Conservation (phyloP, 2,888 invertebrate genomes). For the Diloba caeruleocephala region DNA sequence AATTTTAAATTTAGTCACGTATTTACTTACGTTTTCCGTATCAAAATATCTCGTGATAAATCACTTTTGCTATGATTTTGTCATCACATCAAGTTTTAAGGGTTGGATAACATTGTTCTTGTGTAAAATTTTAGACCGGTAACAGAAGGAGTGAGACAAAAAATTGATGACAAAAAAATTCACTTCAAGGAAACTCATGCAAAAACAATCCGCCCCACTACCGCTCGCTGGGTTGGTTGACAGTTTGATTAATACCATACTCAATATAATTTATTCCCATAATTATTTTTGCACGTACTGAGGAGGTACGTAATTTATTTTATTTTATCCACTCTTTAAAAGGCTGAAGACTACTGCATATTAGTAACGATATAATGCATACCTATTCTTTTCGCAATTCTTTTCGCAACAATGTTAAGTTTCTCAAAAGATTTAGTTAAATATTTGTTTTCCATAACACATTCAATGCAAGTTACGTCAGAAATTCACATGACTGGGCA, state of each 20-base stretch:
- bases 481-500: no score
- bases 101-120: slow-evolving; percentile 39
- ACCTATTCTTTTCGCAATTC: no score
- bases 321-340: no score
- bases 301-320: no score
- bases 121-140: slow-evolving; percentile 41
- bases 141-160: slow-evolving; percentile 50
- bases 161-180: slow-evolving; percentile 51
- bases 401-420: no score
- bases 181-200: slow-evolving; percentile 63
- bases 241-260: slow-evolving; percentile 51
- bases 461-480: no score
- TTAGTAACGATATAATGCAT: no score
- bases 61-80: slow-evolving; percentile 41
- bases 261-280: slow-evolving; percentile 6
- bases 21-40: slow-evolving; percentile 46
- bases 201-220: slow-evolving; percentile 55
- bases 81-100: slow-evolving; percentile 38
- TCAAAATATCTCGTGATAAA: slow-evolving; percentile 28
- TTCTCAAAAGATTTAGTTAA: no score
- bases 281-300: no score
- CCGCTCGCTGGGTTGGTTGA: slow-evolving; percentile 44
- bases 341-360: no score
- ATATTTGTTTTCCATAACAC: no score
- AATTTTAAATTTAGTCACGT: slow-evolving; percentile 76